These are phyloP conservation scores for Azemiops feae DNA, from an alignment of 2,113 vertebrate species.

Conservation along the genomic window DNA sequence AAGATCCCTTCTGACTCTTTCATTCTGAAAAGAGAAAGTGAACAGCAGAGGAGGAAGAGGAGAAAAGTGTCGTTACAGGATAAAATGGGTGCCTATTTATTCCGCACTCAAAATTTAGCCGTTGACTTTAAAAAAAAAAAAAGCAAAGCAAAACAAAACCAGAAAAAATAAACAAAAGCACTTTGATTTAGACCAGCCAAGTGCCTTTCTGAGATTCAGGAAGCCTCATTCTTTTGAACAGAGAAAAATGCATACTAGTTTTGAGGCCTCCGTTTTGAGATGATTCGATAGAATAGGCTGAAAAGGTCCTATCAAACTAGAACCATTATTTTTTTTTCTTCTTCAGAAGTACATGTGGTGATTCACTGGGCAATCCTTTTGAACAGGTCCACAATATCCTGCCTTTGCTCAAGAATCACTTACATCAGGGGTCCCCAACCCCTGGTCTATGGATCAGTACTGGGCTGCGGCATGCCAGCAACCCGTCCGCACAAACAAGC, in stretches of 20 bases:
- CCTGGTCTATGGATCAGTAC: no score
- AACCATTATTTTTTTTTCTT: neutral
- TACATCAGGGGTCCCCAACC: no score
- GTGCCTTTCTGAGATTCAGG: neutral
- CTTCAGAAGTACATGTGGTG: neutral
- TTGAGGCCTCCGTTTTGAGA: neutral
- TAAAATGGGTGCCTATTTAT: neutral
- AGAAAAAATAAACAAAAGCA: no score
- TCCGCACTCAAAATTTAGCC: neutral
- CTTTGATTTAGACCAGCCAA: neutral
- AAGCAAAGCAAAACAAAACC: neutral
- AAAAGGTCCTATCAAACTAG: neutral
- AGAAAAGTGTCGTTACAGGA: neutral
- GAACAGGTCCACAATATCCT: neutral
- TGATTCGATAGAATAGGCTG: neutral
- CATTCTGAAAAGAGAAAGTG: neutral
- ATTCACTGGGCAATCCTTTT: no score
- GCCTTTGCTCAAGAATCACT: neutral
- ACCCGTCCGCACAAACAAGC: no score
- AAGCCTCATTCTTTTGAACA: neutral
- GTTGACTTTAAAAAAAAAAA: neutral
- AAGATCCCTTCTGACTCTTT: neutral
- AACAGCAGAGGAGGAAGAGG: neutral
- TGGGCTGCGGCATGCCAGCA: no score
- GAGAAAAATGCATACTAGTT: neutral